These are phyloP conservation scores for Pseudobourletiella spinata DNA, from an alignment of 1,140 invertebrate genomes.

Conservation along the genomic window DNA sequence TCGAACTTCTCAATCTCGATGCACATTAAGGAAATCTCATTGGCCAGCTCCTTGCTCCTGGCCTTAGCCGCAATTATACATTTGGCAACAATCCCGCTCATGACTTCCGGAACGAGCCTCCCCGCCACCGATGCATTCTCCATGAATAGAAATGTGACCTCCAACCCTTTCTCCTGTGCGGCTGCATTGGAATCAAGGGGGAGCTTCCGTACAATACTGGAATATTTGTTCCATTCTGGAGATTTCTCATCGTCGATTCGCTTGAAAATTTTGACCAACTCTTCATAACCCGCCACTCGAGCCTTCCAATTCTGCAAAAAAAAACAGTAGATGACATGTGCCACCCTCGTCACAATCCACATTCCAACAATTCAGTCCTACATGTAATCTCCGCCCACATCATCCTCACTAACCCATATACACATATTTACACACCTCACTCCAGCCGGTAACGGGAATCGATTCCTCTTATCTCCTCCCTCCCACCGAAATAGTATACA, in stretches of 20 bases:
- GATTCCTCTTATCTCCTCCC: too few relatives aligned
- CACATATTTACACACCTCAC: too few relatives aligned
- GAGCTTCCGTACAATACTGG: slow-evolving; percentile 90
- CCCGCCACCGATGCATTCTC: slow-evolving; percentile 78
- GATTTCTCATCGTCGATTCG: slow-evolving; percentile 83
- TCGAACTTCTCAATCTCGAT: slow-evolving; percentile 95
- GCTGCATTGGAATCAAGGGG: slow-evolving; percentile 88
- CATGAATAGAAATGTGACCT: slow-evolving; percentile 78
- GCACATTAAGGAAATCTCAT: slow-evolving; percentile 84
- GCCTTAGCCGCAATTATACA: slow-evolving; percentile 76
- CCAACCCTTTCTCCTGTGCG: slow-evolving; percentile 91
- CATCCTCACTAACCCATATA: too few relatives aligned
- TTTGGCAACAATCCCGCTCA: slow-evolving; percentile 79
- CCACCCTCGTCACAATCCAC: neutral
- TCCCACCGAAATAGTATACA: too few relatives aligned
- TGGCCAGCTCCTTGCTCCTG: slow-evolving; percentile 82
- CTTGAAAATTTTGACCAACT: slow-evolving; percentile 77
- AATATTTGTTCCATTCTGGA: slow-evolving; percentile 83
- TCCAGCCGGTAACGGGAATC: too few relatives aligned
- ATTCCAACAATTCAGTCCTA: too few relatives aligned
- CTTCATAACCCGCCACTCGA: slow-evolving; percentile 84
- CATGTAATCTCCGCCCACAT: too few relatives aligned
- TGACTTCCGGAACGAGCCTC: slow-evolving; percentile 80
- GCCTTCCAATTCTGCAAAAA: slow-evolving; percentile 76
- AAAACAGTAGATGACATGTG: slow-evolving; percentile 5